These are phyloP conservation scores for Drosophila lacicola DNA, from an alignment of 2,888 invertebrate genomes.

Conservation along the genomic window DNA sequence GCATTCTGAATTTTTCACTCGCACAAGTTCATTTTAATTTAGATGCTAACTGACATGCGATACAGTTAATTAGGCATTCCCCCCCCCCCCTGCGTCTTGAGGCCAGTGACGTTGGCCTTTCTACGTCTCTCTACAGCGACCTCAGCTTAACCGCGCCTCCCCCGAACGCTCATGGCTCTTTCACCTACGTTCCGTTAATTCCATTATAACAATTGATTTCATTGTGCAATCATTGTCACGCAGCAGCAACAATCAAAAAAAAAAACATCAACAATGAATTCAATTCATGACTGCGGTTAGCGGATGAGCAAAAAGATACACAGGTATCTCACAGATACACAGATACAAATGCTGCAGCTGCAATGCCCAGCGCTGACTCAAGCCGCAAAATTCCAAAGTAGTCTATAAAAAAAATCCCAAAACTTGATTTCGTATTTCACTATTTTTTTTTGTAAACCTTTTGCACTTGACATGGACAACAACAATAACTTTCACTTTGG, in stretches of 20 bases:
- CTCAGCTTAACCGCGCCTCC: slow-evolving; percentile 16
- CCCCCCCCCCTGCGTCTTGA: slow-evolving; percentile 21
- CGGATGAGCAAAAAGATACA: slow-evolving; percentile 52
- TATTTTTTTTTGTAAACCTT: slow-evolving; percentile 1
- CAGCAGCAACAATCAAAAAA: slow-evolving; percentile 38
- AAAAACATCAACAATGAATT: slow-evolving; percentile 49
- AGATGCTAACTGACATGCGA: slow-evolving; percentile 13
- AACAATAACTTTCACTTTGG: slow-evolving; percentile 63
- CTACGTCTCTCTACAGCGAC: slow-evolving; percentile 5
- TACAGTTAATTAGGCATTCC: slow-evolving; percentile 34
- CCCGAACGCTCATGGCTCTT: slow-evolving; percentile 44
- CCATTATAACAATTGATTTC: slow-evolving; percentile 79
- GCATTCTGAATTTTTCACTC: slow-evolving; percentile 2
- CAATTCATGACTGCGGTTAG: slow-evolving; percentile 52
- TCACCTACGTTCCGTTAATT: slow-evolving; percentile 69
- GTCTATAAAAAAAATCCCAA: slow-evolving; percentile 24
- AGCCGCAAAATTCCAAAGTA: slow-evolving; percentile 35
- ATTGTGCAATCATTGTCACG: slow-evolving; percentile 78
- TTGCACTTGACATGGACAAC: slow-evolving; percentile 38
- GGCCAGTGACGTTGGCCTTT: slow-evolving; percentile 34
- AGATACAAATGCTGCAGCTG: slow-evolving; percentile 29
- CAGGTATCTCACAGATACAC: slow-evolving; percentile 55
- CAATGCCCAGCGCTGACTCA: slow-evolving; percentile 60
- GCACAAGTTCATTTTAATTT: slow-evolving; percentile 22
- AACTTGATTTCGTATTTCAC: slow-evolving; percentile 27